Evolutionary conservation across 2,888 invertebrate genomes (phyloP), one percentile per base, ranked within the genome.

Genomic region (Stenoptilia bipunctidactyla): DNA sequence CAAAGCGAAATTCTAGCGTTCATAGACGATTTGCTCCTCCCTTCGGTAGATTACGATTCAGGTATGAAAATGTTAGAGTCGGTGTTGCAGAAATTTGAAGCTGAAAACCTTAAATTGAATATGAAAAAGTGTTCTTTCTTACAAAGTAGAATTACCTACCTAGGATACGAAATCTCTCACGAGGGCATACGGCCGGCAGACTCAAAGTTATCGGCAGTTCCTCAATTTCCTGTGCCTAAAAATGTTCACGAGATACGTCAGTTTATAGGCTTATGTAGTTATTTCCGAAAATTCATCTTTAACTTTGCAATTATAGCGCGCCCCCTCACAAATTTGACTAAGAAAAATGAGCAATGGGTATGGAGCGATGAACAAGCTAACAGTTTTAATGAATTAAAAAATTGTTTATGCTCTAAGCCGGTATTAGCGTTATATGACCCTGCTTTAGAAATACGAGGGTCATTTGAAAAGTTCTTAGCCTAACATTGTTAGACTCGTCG

Each of bases 271-370:
- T 34, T 56, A 10, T 48, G 45, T 34, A 50, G 51, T 27, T 59
- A 55, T 38, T 60, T 58, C 40, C 36, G 53, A 0, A 57, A 56
- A 37, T 58, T 52, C 37, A 52, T 60, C 10, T 5, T 39, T 1
- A 46, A 50, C 4, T 57, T 56, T 43, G 50, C 55, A 0, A 5
- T 40, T 1, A 50, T 54, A 6, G 55, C 56, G 6, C 41, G 42
- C 1, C 50, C 51, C 0, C 39, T 58, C 6, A 53, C 52, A 1
- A 40, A 51, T 1, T 30, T 56, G 27, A 45, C 46, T 3, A 53
- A 51, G 30, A 52, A 54, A 39, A 43, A 52, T n/a, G 12, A n/a
- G 3, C 6, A 13, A 0, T 56, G 50, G 50, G 15, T 43, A 42
- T 25, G 25, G 25, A 9, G 25, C 5, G 5, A 6, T 6, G 9